Percentiles rank a stretch among this genome's conserved stretches.
phyloP scores from a whole-genome alignment of 2,797 vertebrate genomes.

The Macrochelys suwanniensis region DNA sequence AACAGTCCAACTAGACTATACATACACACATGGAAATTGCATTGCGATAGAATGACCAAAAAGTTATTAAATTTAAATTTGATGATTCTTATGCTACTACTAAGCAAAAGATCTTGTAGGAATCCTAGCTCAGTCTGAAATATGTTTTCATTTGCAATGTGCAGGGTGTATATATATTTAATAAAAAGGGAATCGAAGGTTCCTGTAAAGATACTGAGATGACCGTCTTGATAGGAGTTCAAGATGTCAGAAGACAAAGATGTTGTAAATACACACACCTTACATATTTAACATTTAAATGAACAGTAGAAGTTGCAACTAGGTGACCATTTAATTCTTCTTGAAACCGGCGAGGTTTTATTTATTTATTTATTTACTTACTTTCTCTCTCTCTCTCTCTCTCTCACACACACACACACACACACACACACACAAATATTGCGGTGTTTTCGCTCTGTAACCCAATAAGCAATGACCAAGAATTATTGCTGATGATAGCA shows the following conservation, averaged over 20 bases:
- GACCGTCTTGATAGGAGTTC: slow-evolving; percentile 30
- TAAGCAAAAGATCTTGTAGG: neutral
- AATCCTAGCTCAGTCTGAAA: neutral
- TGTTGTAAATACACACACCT: slow-evolving; percentile 39
- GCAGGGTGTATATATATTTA: neutral
- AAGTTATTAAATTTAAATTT: neutral
- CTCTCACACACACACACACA: too few species aligned
- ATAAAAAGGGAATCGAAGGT: neutral
- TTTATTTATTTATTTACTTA: neutral
- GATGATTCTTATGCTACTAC: neutral
- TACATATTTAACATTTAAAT: slow-evolving; percentile 36
- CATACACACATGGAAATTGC: neutral
- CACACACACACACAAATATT: neutral
- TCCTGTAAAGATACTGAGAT: slow-evolving; percentile 19
- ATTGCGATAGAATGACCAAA: neutral
- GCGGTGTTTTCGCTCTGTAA: slow-evolving; percentile 49
- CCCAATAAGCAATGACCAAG: slow-evolving; percentile 61
- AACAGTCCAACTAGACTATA: fast-evolving
- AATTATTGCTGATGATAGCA: slow-evolving; percentile 62
- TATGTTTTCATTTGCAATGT: neutral
- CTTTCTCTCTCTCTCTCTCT: too few species aligned
- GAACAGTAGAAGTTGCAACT: neutral
- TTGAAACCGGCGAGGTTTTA: neutral
- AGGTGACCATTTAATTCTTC: neutral
- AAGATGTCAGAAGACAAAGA: slow-evolving; percentile 57